A percentile compares a stretch with the other conserved stretches of the same genome.
These are phyloP conservation scores for Drosophila asahinai DNA, from an alignment of 1,140 invertebrate genomes.

Conservation along the genomic window DNA sequence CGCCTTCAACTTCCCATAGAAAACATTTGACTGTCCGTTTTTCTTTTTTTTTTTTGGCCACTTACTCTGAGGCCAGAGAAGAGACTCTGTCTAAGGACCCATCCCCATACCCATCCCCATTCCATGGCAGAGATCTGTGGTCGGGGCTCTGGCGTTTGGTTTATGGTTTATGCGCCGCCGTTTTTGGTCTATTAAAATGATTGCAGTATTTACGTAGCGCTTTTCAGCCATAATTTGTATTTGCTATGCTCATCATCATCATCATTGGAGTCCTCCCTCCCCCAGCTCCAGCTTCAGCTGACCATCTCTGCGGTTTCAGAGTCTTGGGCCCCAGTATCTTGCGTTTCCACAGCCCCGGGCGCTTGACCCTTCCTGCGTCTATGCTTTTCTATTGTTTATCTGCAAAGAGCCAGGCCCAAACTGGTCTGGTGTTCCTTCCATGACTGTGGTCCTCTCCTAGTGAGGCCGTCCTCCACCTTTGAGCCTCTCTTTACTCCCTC, in stretches of 20 bases:
- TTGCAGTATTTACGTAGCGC: conserved; percentile 83
- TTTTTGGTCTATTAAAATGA: conserved; percentile 84
- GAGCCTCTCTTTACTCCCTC: conserved; percentile 1
- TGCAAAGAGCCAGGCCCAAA: conserved; percentile 55
- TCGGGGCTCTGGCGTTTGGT: conserved; percentile 67
- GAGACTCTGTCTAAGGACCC: conserved; percentile 17
- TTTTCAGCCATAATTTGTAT: conserved; percentile 82
- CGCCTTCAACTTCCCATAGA: conserved; percentile 72
- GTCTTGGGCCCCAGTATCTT: conserved; percentile 48
- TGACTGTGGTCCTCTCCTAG: conserved; percentile 14
- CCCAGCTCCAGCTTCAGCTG: conserved; percentile 21
- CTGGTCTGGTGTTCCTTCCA: conserved; percentile 13
- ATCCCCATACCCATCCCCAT: not conserved
- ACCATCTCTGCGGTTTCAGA: conserved; percentile 52
- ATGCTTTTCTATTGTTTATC: conserved; percentile 82
- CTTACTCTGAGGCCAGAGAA: conserved; percentile 18
- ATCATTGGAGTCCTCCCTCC: conserved; percentile 27
- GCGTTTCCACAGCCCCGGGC: conserved; percentile 44
- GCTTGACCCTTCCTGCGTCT: conserved; percentile 68
- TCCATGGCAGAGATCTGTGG: conserved; percentile 12
- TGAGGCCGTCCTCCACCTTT: not conserved
- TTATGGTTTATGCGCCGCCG: conserved; percentile 82
- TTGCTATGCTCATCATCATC: conserved; percentile 79
- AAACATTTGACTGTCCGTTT: conserved; percentile 39
- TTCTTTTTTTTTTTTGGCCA: conserved; percentile 1